Base-by-base conservation (phyloP, 2,113 vertebrate genomes). In the Dipodomys spectabilis region DNA sequence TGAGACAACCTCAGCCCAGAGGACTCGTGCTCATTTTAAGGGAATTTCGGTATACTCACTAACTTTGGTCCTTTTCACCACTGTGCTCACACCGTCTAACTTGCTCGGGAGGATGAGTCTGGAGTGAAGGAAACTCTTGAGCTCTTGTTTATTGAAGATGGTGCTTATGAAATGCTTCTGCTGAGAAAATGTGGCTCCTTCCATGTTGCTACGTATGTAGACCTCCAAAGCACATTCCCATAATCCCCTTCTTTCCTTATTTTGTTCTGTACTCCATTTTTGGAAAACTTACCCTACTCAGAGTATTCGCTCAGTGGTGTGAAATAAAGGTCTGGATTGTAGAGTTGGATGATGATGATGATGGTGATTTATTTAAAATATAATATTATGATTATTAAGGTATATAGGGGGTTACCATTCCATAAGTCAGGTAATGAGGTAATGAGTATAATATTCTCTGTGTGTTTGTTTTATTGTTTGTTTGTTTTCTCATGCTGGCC, bases 161-260 rank as follows among this genome's bases (percentile, higher is more conserved):
- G 22, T 81, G 30, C 85, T 95, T 81, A 57, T 44, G 11, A 78
- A 72, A n/a, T 25, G 60, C 68, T 95, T 77, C 82, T 86, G 73
- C 81, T 95, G 65, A 85, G 79, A 92, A 91, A 86, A 74, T 85
- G 27, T 73, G 53, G 27, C 67, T 95, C 80, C 71, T 19, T 93
- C 67, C 32, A 18, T 81, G 57, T 69, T 71, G 73, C 79, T 65
- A 15, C 49, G 65, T 13, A 1, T 18, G 3, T 23, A 84, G 25
- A 91, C 75, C 69, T 60, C 82, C 80, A 75, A 89, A 82, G 67
- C 60, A 44, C 25, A 68, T n/a, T 49, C 73, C 57, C 53, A 16
- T 7, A 62, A 20, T 64, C 44, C 7, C 27, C 69, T 74, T 74
- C 64, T 67, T 60, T 87, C 27, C 28, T 78, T 64, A 68, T n/a